Base-by-base conservation (phyloP, 2,113 vertebrate genomes). In the Plotosus lineatus region DNA sequence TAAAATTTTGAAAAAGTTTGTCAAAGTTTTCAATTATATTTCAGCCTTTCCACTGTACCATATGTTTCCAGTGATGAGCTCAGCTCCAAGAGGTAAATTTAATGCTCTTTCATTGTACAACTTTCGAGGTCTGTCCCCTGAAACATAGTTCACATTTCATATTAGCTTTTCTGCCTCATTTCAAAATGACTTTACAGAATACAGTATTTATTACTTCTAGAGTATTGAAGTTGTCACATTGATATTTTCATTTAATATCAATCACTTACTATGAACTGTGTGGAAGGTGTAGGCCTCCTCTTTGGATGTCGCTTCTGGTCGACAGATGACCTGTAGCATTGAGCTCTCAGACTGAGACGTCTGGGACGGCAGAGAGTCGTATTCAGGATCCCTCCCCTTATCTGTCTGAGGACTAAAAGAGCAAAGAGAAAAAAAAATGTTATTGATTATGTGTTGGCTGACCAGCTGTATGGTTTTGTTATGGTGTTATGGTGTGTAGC, bases 261-360 rank as follows among this genome's bases (percentile, higher is more conserved):
- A 15, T 51, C 36, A 42, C 73, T 91, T 82, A 94, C 93, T 90
- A 89, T 94, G 93, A 1, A 94, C 92, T 31, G 93, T 94, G 46
- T 94, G 92, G 79, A 94, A 94, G 73, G 93, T 94, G 83, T 93
- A 94, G 12, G 90, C 93, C 1, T 94, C 93, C 82, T 94, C 93
- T 85, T 94, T 94, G 80, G 88, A 93, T 26, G 96, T 98, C 0
- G 95, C 95, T 76, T 98, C 96, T 14, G 97, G 96, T 88, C 96
- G 95, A 83, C 96, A 98, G 92, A 99, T 96, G 87, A 99, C 95
- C 94, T 99, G 96, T 88, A 99, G 89, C 92, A 98, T 95, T 68
- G 97, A 98, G 84, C 96, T 98, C 85, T 99, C 97, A 58, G 96
- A 97, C 83, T 98, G 97, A 63, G 97, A 98, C 0, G 94, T 92